Evolutionary conservation across 2,888 invertebrate species (phyloP).

Genomic region (Euspilapteryx auroguttella): DNA sequence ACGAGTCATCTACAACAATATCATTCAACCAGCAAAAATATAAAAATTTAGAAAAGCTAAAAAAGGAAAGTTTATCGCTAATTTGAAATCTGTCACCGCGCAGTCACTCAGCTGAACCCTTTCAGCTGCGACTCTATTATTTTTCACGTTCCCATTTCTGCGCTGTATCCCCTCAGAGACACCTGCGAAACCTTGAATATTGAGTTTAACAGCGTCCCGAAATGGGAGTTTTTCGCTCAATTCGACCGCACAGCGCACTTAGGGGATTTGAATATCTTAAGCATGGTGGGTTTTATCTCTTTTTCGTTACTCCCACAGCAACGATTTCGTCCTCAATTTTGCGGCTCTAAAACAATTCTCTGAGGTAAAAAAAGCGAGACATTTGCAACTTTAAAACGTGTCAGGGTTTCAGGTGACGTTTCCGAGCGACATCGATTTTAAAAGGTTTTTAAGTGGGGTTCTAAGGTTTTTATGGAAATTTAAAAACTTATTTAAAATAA

Average conservation of each 20-base stretch:
- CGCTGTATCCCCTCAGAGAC: constrained; percentile 20
- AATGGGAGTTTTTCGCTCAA: constrained; percentile 57
- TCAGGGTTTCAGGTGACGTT: no score
- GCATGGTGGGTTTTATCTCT: constrained; percentile 49
- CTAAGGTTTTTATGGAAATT: no score
- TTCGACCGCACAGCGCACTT: constrained; percentile 58
- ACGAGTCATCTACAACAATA: background rate
- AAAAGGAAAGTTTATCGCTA: background rate
- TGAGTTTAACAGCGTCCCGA: constrained; percentile 55
- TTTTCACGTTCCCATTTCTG: background rate
- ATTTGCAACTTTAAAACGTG: no score
- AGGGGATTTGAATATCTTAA: constrained; percentile 61
- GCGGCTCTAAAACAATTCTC: constrained; percentile 33
- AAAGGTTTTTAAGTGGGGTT: no score
- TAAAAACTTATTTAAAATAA: no score
- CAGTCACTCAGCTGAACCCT: background rate
- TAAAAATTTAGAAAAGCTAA: background rate
- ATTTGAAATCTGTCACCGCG: background rate
- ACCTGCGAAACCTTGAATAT: constrained; percentile 53
- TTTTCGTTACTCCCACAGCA: constrained; percentile 29
- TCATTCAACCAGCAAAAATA: background rate
- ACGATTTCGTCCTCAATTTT: constrained; percentile 34
- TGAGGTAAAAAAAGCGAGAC: no score
- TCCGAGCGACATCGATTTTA: no score
- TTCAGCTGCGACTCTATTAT: background rate